Conservation (phyloP, 2,797 vertebrate genomes). For the Calcarius lapponicus region DNA sequence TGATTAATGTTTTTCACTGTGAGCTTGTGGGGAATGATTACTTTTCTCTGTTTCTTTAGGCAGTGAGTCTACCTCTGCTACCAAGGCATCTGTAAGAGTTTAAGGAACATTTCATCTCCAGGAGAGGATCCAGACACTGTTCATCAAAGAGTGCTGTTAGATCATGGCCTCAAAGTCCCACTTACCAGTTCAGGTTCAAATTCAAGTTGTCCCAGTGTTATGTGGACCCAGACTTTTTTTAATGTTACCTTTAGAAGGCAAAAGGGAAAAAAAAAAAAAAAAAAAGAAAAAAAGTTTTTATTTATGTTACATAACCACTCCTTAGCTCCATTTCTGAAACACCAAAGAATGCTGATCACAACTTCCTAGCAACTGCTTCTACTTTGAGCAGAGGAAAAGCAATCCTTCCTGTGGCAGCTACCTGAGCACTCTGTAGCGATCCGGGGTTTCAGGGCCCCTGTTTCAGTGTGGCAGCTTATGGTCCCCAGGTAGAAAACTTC, state of each 20-base stretch:
- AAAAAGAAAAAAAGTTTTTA: fast-evolving
- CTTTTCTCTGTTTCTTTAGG: background rate
- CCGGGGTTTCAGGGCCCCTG: background rate
- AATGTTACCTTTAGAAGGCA: background rate
- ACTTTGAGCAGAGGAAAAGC: background rate
- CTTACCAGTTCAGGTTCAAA: background rate
- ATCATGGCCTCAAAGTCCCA: background rate
- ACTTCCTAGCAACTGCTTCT: background rate
- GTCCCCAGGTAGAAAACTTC: background rate
- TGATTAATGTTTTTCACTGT: background rate
- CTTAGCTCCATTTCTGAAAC: background rate
- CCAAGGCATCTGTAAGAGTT: background rate
- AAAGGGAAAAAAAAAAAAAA: fast-evolving
- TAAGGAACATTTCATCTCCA: background rate
- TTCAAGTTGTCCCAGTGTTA: background rate
- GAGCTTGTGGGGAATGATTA: background rate
- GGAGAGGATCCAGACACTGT: background rate
- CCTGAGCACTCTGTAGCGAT: background rate
- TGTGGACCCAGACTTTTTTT: background rate
- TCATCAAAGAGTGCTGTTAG: background rate
- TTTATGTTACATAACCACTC: background rate
- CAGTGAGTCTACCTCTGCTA: background rate
- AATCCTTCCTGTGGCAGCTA: background rate
- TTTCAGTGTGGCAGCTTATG: background rate
- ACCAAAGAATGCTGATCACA: background rate